phyloP scores from a whole-genome alignment of 64 coral and sea anemone species.

The Catalaphyllia jardinei region DNA sequence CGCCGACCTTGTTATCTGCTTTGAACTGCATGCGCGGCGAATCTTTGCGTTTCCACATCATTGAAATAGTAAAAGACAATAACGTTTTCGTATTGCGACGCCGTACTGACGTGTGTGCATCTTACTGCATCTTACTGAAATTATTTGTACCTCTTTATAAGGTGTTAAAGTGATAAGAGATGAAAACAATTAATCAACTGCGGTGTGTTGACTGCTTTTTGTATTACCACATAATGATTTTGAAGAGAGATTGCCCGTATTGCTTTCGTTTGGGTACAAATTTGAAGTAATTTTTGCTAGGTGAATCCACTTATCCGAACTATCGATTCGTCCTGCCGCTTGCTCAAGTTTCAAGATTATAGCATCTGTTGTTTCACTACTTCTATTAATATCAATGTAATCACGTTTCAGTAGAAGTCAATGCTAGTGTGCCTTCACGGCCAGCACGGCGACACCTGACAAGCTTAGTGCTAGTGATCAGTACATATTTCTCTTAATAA shows the following conservation, averaged over 20 bases:
- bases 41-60: constrained; percentile 35
- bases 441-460: neutral
- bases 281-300: neutral
- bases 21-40: neutral
- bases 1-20: neutral
- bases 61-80: constrained; percentile 12
- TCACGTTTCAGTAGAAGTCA: neutral
- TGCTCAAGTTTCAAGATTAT: neutral
- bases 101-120: neutral
- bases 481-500: neutral
- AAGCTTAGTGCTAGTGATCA: neutral
- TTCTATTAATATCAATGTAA: neutral
- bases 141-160: constrained; percentile 15
- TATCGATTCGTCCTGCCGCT: neutral
- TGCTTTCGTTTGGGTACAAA: neutral
- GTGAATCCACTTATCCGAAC: neutral
- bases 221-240: neutral
- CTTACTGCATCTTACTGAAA: neutral
- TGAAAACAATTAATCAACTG: constrained; percentile 9
- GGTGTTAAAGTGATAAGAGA: constrained; percentile 34
- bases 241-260: neutral
- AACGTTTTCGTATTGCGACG: neutral
- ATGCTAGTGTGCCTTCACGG: neutral
- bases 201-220: neutral
- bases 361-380: neutral